phyloP scores from a whole-genome alignment of 2,797 vertebrate genomes.

The Thalassophryne amazonica region DNA sequence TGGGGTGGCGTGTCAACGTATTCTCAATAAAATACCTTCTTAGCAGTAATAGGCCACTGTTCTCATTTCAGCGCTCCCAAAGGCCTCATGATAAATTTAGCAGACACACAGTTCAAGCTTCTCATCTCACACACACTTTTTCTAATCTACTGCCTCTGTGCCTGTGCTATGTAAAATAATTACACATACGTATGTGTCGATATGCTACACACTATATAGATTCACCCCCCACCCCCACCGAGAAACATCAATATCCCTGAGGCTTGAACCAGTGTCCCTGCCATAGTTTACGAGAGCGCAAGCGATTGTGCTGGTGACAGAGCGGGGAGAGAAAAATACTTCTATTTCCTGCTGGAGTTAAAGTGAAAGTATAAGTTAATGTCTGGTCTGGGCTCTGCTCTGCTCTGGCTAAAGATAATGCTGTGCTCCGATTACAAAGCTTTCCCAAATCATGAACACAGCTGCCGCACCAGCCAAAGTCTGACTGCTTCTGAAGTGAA shows the following conservation, averaged over 20 bases:
- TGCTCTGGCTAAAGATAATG: conserved; percentile 63
- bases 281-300: conserved; percentile 60
- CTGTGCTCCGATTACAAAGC: conserved; percentile 66
- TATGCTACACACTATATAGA: conserved; percentile 54
- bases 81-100: conserved; percentile 91
- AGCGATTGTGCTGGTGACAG: conserved; percentile 66
- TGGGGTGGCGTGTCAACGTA: conserved; percentile 76
- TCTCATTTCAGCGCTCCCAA: conserved; percentile 89
- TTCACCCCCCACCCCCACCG: conserved; percentile 5
- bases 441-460: conserved; percentile 46
- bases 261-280: conserved; percentile 48
- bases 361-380: conserved; percentile 74
- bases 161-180: conserved; percentile 67
- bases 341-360: conserved; percentile 70
- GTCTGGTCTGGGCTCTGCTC: conserved; percentile 58
- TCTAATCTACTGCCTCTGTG: conserved; percentile 67
- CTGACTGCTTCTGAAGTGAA: conserved; percentile 19
- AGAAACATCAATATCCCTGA: conserved; percentile 61
- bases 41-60: conserved; percentile 90
- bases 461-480: conserved; percentile 35
- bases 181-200: conserved; percentile 71
- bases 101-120: conserved; percentile 85
- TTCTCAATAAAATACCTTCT: conserved; percentile 96
- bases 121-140: conserved; percentile 67
- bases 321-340: conserved; percentile 70